Evolutionary conservation across 2,113 vertebrate genomes (phyloP).

Genomic region (Ondatra zibethicus): DNA sequence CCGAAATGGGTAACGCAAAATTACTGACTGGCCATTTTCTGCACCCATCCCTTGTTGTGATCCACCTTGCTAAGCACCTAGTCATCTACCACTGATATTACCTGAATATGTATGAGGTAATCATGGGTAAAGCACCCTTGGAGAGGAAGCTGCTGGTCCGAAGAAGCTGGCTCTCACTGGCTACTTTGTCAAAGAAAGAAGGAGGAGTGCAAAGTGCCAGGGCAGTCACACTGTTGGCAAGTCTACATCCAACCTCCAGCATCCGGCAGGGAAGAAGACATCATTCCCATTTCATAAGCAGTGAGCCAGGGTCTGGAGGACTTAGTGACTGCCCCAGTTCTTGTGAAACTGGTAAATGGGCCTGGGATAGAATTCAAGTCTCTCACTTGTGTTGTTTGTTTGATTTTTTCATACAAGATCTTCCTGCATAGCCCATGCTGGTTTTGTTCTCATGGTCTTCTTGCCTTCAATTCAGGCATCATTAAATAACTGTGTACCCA

Average conservation of each 20-base stretch:
- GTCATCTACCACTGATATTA: too few relatives aligned
- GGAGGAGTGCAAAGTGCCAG: neutral
- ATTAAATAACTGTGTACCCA: neutral
- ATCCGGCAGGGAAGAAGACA: neutral
- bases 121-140: neutral
- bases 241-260: neutral
- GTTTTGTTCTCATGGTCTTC: neutral
- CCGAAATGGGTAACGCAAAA: accelerated
- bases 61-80: too few relatives aligned
- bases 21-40: neutral
- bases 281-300: neutral
- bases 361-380: neutral
- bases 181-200: neutral
- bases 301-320: neutral
- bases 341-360: neutral
- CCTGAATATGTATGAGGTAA: neutral
- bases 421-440: neutral
- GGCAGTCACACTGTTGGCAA: neutral
- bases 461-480: neutral
- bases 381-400: neutral
- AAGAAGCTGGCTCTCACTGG: neutral
- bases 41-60: neutral
- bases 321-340: neutral
- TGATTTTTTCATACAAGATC: neutral
- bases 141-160: neutral